A percentile compares a stretch with the other conserved stretches of the same genome.
phyloP scores from a whole-genome alignment of 2,888 invertebrate genomes.

The Dynastes hyllus region DNA sequence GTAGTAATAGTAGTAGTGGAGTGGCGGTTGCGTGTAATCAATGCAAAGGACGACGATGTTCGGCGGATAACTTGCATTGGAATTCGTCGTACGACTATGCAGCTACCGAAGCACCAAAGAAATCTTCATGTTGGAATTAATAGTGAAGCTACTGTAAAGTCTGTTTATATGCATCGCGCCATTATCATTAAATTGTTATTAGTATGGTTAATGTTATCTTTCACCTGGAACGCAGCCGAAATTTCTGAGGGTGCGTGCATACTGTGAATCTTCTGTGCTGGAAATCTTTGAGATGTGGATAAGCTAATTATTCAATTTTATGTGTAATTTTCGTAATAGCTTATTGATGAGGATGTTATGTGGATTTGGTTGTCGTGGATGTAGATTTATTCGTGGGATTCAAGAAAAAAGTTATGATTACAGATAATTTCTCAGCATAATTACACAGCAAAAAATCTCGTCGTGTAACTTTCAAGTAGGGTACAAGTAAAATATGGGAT shows the following conservation, averaged over 20 bases:
- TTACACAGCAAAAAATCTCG: too few species aligned
- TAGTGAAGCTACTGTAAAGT: not conserved
- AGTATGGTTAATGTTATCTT: constrained; percentile 36
- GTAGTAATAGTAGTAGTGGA: constrained; percentile 11
- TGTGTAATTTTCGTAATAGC: too few species aligned
- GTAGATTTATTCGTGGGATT: too few species aligned
- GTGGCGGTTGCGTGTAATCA: not conserved
- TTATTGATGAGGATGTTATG: too few species aligned
- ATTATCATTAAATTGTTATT: constrained; percentile 50
- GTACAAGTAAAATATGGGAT: too few species aligned
- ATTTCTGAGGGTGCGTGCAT: not conserved
- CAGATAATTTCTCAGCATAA: too few species aligned
- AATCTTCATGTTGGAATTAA: too few species aligned
- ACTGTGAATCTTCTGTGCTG: not conserved
- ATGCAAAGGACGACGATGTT: not conserved
- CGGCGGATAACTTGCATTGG: not conserved
- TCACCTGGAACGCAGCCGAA: not conserved
- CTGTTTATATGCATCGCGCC: constrained; percentile 29
- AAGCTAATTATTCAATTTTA: too few species aligned
- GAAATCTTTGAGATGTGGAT: not conserved
- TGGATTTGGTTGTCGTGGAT: too few species aligned
- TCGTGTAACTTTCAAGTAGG: too few species aligned
- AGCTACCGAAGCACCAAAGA: not conserved
- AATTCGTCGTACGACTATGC: not conserved
- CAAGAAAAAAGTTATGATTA: too few species aligned